These are phyloP conservation scores for Diadema setosum DNA, from an alignment of 35 echinoderm and acorn worm genomes.

Conservation along the genomic window DNA sequence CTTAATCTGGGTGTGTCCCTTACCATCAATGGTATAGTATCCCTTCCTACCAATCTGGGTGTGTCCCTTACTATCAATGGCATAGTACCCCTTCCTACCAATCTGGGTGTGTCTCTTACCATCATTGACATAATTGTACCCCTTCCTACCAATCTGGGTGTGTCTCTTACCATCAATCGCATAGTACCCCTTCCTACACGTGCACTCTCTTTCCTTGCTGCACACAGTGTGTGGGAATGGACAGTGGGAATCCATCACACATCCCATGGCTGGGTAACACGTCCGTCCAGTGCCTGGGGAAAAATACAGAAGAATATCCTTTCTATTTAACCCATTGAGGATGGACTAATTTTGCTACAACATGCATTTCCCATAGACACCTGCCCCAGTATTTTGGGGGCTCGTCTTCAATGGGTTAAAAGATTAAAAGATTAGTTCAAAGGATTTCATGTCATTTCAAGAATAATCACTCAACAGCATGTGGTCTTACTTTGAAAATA, in stretches of 20 bases:
- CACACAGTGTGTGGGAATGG: conserved; percentile 32
- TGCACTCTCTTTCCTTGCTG: neutral
- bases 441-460: too few species aligned
- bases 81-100: too few species aligned
- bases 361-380: neutral
- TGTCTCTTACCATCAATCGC: neutral
- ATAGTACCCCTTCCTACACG: neutral
- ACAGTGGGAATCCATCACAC: conserved; percentile 29
- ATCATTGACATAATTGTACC: too few species aligned
- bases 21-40: too few species aligned
- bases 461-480: neutral
- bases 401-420: neutral
- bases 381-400: neutral
- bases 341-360: neutral
- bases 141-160: too few species aligned
- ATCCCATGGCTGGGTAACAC: conserved; percentile 37
- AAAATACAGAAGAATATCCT: too few species aligned
- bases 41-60: too few species aligned
- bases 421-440: neutral
- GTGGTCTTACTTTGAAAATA: too few species aligned
- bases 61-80: too few species aligned
- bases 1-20: too few species aligned
- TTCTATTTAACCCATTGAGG: too few species aligned
- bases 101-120: too few species aligned
- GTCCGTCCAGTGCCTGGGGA: conserved; percentile 10